These are phyloP conservation scores for Steinernema scapterisci DNA, from an alignment of 2,888 invertebrate species.

Conservation along the genomic window DNA sequence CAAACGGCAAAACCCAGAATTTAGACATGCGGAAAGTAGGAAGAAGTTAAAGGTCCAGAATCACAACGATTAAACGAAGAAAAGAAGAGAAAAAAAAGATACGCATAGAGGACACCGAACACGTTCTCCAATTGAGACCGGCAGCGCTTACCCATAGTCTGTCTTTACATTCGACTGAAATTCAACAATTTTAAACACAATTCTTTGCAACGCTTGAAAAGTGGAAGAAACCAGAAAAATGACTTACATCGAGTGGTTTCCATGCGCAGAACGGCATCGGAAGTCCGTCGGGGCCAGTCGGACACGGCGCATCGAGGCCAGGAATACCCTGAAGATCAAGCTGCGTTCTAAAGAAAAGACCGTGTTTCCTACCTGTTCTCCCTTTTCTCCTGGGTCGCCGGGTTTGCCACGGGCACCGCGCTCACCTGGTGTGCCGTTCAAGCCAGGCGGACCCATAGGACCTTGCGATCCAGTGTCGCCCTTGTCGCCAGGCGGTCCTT, in stretches of 20 bases:
- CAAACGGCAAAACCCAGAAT: not conserved
- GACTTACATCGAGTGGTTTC: constrained; percentile 60
- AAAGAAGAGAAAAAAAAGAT: constrained; percentile 6
- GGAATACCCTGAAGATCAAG: constrained; percentile 79
- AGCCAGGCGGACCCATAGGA: constrained; percentile 51
- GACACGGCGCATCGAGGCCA: constrained; percentile 97
- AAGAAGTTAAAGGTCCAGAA: constrained; percentile 3
- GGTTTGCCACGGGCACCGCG: constrained; percentile 52
- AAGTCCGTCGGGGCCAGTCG: constrained; percentile 90
- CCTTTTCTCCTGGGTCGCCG: constrained; percentile 59
- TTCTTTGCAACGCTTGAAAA: not conserved
- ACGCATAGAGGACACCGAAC: constrained; percentile 19
- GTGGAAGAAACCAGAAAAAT: not conserved
- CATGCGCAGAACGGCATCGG: constrained; percentile 85
- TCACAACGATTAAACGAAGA: constrained; percentile 8
- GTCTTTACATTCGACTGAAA: constrained; percentile 56
- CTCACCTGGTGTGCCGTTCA: constrained; percentile 45
- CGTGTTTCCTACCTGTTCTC: constrained; percentile 51
- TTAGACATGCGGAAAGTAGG: not conserved
- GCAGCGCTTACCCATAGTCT: constrained; percentile 53
- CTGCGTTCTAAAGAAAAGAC: not conserved
- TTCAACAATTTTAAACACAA: not conserved
- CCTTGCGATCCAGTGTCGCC: constrained; percentile 46
- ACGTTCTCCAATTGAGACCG: constrained; percentile 4
- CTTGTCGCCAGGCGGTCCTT: constrained; percentile 47